Conservation (phyloP, 2,113 vertebrate species). For the Podilymbus podiceps region DNA sequence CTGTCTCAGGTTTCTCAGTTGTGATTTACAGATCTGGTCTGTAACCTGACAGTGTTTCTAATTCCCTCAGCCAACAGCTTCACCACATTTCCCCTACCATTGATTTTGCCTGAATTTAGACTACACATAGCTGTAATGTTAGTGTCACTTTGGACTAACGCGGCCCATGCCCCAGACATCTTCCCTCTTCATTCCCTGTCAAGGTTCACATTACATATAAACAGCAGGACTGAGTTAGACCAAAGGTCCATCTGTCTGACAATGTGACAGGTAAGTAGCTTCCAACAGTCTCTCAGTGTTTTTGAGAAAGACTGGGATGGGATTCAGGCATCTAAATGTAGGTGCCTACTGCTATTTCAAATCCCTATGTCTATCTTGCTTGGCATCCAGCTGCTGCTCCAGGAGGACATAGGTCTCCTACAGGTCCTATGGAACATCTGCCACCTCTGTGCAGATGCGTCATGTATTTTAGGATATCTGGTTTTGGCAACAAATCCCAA, state of each 20-base stretch:
- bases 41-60: background rate
- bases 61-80: background rate
- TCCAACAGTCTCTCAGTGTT: background rate
- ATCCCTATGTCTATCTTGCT: background rate
- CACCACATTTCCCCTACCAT: background rate
- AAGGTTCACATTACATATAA: background rate
- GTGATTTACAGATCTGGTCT: background rate
- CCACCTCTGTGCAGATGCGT: background rate
- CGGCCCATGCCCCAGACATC: background rate
- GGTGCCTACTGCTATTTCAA: background rate
- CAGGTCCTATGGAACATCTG: background rate
- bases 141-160: background rate
- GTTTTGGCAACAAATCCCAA: background rate
- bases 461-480: background rate
- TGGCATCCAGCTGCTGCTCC: background rate
- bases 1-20: background rate
- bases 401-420: background rate
- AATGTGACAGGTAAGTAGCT: background rate
- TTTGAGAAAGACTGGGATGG: background rate
- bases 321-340: background rate
- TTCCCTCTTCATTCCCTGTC: background rate
- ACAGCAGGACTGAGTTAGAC: background rate
- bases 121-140: background rate
- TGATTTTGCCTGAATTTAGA: background rate
- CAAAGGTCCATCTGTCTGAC: background rate